Evolutionary conservation across 2,113 vertebrate species (phyloP).

Genomic region (Columba livia): DNA sequence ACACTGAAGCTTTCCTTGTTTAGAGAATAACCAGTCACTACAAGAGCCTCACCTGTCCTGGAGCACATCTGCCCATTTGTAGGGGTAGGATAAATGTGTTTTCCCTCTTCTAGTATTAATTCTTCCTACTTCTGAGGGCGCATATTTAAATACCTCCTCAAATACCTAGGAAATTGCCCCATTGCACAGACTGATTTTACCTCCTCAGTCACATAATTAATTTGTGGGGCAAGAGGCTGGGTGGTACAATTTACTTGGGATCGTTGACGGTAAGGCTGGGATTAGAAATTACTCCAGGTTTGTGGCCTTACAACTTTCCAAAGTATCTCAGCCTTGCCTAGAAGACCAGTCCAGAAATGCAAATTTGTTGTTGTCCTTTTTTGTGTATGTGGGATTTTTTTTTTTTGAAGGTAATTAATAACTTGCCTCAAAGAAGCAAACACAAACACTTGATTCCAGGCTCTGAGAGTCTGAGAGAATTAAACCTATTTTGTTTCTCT

Average conservation of each 20-base stretch:
- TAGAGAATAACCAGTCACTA: not conserved
- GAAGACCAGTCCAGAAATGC: not conserved
- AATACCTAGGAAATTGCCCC: not conserved
- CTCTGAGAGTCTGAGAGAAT: not conserved
- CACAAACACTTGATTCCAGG: not conserved
- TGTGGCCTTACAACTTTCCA: not conserved
- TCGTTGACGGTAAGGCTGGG: not conserved
- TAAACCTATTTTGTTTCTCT: not conserved
- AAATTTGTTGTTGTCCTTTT: not conserved
- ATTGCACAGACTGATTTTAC: not conserved
- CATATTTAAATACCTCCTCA: not conserved
- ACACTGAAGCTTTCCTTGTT: not conserved
- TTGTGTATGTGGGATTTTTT: too few relatives aligned
- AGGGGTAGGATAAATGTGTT: not conserved
- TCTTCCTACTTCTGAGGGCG: not conserved
- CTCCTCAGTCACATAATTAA: not conserved
- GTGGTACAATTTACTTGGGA: not conserved
- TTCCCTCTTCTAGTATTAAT: not conserved
- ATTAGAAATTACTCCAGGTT: not conserved
- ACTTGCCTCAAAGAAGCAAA: not conserved
- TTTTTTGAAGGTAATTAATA: not conserved
- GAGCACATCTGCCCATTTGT: not conserved
- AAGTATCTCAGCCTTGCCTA: not conserved
- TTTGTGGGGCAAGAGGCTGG: not conserved
- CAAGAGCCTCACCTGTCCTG: not conserved